Percentiles rank a stretch among this genome's conserved stretches.
These are phyloP conservation scores for Eupithecia abbreviata DNA, from an alignment of 2,888 invertebrate species.

Conservation along the genomic window DNA sequence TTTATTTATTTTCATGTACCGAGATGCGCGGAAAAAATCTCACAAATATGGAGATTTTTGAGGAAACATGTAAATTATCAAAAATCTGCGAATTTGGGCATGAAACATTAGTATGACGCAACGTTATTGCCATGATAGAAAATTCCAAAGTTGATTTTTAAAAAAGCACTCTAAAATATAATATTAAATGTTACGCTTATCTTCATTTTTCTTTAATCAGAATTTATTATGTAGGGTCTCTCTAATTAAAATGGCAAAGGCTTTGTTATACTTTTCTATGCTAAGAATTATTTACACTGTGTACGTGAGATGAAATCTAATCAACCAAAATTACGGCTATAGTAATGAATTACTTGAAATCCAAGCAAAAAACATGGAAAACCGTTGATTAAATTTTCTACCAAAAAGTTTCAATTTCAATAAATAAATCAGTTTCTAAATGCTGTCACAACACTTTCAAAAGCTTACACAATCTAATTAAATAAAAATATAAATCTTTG, in stretches of 20 bases:
- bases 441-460: slow-evolving; percentile 59
- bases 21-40: background rate
- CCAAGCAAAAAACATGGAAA: slow-evolving; percentile 12
- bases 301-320: slow-evolving; percentile 5
- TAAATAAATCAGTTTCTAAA: slow-evolving; percentile 29
- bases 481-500: slow-evolving; percentile 52
- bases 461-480: slow-evolving; percentile 52
- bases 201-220: slow-evolving; percentile 5
- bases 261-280: slow-evolving; percentile 11
- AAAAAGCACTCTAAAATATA: slow-evolving; percentile 5
- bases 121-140: background rate
- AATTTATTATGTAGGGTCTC: slow-evolving; percentile 11
- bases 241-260: slow-evolving; percentile 15
- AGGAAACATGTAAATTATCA: background rate
- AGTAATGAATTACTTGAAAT: slow-evolving; percentile 5
- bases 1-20: background rate
- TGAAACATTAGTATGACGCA: background rate
- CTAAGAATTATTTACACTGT: slow-evolving; percentile 9
- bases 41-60: background rate
- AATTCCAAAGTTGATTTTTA: background rate
- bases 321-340: slow-evolving; percentile 30
- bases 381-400: background rate
- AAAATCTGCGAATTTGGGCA: background rate
- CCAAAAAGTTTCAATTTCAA: slow-evolving; percentile 3
- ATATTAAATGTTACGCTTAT: background rate